Base-by-base conservation (phyloP, 2,888 invertebrate species). In the Argyresthia goedartella region DNA sequence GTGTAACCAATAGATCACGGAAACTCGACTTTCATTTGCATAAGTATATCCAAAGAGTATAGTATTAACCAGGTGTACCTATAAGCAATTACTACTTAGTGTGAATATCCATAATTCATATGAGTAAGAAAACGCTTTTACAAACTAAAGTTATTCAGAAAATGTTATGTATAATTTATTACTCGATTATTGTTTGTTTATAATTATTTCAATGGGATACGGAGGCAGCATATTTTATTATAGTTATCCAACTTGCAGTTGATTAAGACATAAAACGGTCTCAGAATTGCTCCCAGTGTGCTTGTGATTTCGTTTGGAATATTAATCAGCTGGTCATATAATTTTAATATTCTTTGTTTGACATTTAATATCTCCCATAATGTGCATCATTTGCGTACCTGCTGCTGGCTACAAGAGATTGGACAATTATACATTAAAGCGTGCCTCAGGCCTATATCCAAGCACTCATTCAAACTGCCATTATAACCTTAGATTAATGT, bases 231-330 rank as follows among this genome's bases (percentile, higher is more conserved):
- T 47, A 47, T 47, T 47, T 47, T 34, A 7, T 16, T 34, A 47
- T 47, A 8, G n/a, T 8, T 50, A 48, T 57, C 56, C 60, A 57
- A 54, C 50, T 59, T 52, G 54, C 57, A 65, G 62, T 66, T 74
- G 70, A 76, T 75, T 65, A 73, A 74, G 73, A 74, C 71, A 67
- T 75, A 66, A 73, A 73, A 64, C 34, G 55, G 59, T 54, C 72
- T 67, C 57, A 53, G 35, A 44, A 44, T 39, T 39, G 25, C 25
- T 6, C 41, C 7, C 41, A 41, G 41, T n/a, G n/a, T n/a, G n/a
- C n/a, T 13, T 41, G 6, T 11, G 4, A 9, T 41, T 41, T 41
- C 8, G 8, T 41, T 41, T 41, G 8, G 11, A 7, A 13, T 41
- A 13, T 41, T 41, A 13, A 11, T 25, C 7, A 1, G 41, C 41